phyloP scores from a whole-genome alignment of 2,797 vertebrate species.

The Sebastes wilsoni region DNA sequence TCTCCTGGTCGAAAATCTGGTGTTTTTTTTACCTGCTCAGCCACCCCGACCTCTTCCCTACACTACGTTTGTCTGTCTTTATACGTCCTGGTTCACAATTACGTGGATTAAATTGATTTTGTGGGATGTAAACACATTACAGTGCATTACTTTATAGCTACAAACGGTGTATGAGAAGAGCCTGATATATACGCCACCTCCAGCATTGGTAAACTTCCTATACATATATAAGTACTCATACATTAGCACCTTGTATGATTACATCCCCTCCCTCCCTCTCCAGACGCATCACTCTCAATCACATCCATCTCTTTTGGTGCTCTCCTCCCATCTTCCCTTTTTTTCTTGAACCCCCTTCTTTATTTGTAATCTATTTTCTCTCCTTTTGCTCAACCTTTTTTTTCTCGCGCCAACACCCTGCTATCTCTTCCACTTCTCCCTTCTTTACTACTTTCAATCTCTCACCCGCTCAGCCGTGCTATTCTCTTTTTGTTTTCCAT shows the following conservation, averaged over 20 bases:
- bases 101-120: too few relatives aligned
- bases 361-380: conserved; percentile 68
- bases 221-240: conserved; percentile 12
- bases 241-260: conserved; percentile 46
- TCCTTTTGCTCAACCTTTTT: conserved; percentile 46
- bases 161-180: too few relatives aligned
- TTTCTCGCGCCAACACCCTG: conserved; percentile 18
- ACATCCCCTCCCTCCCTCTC: conserved; percentile 36
- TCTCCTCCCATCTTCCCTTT: conserved; percentile 33
- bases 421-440: conserved; percentile 54
- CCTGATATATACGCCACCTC: neutral
- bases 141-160: too few relatives aligned
- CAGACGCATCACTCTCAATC: conserved; percentile 56
- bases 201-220: conserved; percentile 18
- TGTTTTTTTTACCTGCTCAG: too few relatives aligned
- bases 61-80: too few relatives aligned
- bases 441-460: conserved; percentile 64
- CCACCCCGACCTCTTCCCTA: too few relatives aligned
- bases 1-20: too few relatives aligned
- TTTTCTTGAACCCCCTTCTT: conserved; percentile 37
- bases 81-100: too few relatives aligned
- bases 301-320: conserved; percentile 30
- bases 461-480: conserved; percentile 54
- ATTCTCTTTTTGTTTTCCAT: conserved; percentile 72
- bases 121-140: too few relatives aligned